These are phyloP conservation scores for Tribolium castaneum DNA, from an alignment of 1,140 invertebrate genomes.

Conservation along the genomic window DNA sequence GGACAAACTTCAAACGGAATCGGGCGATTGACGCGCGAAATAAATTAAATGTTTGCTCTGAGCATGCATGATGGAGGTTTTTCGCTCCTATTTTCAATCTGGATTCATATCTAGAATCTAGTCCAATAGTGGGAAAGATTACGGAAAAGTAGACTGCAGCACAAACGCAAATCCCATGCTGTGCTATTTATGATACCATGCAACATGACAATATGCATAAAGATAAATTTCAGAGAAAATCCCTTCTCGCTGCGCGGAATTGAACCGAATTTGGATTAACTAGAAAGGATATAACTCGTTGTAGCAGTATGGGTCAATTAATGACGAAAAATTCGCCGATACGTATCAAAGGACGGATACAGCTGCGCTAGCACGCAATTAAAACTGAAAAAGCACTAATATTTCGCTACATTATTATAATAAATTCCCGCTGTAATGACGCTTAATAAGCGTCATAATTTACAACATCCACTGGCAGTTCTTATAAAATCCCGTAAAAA, in stretches of 20 bases:
- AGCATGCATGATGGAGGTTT: too few species aligned
- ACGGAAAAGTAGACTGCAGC: background rate
- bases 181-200: background rate
- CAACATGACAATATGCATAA: background rate
- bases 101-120: background rate
- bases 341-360: constrained; percentile 10
- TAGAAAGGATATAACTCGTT: too few species aligned
- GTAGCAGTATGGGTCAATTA: background rate
- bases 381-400: constrained; percentile 14
- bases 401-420: constrained; percentile 25
- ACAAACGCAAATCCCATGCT: background rate
- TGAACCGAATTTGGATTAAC: background rate
- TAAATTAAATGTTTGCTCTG: too few species aligned
- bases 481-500: background rate
- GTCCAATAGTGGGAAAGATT: background rate
- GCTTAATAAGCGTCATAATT: constrained; percentile 17
- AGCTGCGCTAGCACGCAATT: constrained; percentile 24
- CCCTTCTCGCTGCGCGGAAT: background rate
- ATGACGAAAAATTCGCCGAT: background rate
- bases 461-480: background rate
- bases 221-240: background rate
- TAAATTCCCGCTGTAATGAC: constrained; percentile 8
- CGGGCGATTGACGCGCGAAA: too few species aligned
- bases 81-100: background rate
- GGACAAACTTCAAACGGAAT: background rate